Percentiles rank a stretch among this genome's conserved stretches.
Evolutionary conservation across 2,113 vertebrate species (phyloP).

Genomic region (Osmerus mordax): DNA sequence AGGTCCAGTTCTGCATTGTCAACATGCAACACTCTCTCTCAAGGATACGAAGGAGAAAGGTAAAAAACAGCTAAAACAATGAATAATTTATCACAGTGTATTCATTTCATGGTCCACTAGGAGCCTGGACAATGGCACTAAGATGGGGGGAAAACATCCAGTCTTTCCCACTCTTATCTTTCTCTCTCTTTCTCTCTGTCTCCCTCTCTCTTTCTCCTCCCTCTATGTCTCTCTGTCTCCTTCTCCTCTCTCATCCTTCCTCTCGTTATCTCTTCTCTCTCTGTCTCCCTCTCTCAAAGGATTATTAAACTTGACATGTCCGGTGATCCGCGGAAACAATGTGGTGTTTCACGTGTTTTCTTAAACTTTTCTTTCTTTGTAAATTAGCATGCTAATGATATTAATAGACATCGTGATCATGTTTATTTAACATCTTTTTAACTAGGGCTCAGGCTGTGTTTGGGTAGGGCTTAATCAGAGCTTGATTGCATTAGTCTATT

Average conservation of each 20-base stretch:
- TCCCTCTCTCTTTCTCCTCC: too few relatives aligned
- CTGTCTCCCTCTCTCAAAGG: too few relatives aligned
- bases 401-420: conserved; percentile 35
- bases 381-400: conserved; percentile 9
- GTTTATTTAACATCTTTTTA: conserved; percentile 52
- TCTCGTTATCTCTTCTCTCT: too few relatives aligned
- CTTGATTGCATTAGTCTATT: conserved; percentile 47
- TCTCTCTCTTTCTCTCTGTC: too few relatives aligned
- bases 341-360: background rate
- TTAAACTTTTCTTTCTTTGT: background rate
- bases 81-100: conserved; percentile 63
- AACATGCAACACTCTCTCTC: conserved; percentile 44
- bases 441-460: conserved; percentile 39
- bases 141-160: conserved; percentile 7
- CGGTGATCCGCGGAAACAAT: background rate
- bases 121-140: conserved; percentile 38
- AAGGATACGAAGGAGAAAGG: conserved; percentile 51
- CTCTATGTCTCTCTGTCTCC: too few relatives aligned
- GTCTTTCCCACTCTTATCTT: too few relatives aligned
- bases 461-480: conserved; percentile 44
- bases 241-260: too few relatives aligned
- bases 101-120: conserved; percentile 63
- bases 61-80: conserved; percentile 55
- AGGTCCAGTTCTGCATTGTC: conserved; percentile 57
- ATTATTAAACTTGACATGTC: too few relatives aligned